Base-by-base conservation (phyloP, 2,797 vertebrate species). In the Odontamblyopus lacepedii region DNA sequence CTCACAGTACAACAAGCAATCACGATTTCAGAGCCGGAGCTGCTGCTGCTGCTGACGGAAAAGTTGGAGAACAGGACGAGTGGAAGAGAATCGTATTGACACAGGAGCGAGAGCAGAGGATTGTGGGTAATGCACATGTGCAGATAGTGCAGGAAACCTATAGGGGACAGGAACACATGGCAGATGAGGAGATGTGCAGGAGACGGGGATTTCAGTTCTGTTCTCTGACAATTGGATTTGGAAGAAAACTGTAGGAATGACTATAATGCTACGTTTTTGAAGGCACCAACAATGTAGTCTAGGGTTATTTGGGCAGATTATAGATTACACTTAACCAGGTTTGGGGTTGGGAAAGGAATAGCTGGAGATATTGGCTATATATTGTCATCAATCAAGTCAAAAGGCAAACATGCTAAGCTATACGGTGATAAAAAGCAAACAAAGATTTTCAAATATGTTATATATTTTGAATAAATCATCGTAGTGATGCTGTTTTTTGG, bases 61-160 rank as follows among this genome's bases (percentile, higher is more conserved):
- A 88, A 92, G 79, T 70, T 92, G 91, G 92, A 80, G 87, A 92
- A 89, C 80, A 92, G 87, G 90, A 94, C 89, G 88, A 89, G 92
- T 91, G 90, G 92, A 95, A 93, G 85, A 89, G 89, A 95, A 96
- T 95, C 82, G 76, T 94, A 94, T 93, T 89, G 95, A 93, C 94
- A 93, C 87, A 76, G 80, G 70, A 78, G 83, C 76, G 85, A 93
- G 89, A 63, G 87, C 76, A 83, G 88, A 88, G 87, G 88, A 86
- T 89, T 87, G 80, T 82, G 84, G 82, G 89, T 92, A 44, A 85
- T 71, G 84, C 78, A 88, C 85, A 87, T 89, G 87, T 88, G 83
- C 88, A 89, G 83, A 86, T 62, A 69, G 74, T 73, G 67, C 41
- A 80, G 75, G 18, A 75, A 87, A 75, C 84, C 85, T 88, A 85